Base-by-base conservation (phyloP, 2,888 invertebrate species). In the Bombylius major region DNA sequence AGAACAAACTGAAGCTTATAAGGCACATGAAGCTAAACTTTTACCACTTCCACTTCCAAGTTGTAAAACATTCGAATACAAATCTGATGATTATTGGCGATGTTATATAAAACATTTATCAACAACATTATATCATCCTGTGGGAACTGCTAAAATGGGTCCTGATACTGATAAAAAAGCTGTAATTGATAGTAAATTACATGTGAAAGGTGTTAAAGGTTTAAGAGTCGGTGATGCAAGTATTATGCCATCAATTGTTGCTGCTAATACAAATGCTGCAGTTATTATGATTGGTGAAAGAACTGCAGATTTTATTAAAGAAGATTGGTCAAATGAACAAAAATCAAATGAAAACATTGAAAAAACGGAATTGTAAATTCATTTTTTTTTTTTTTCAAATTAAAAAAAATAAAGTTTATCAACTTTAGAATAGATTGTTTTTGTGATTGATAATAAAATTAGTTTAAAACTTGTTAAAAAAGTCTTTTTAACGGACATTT, bases 271-370 rank as follows among this genome's bases (percentile, higher is more conserved):
- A 0, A 89, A 89, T 65, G 89, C 87, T 0, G 88, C 90, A 0
- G 81, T 81, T 1, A 82, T 89, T 49, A 90, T 90, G 90, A 84
- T 90, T 49, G 90, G 84, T 0, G 90, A 91, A 67, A 89, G 86
- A 65, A 88, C 83, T 1, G 78, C 88, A 0, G 89, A 90, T 65
- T 82, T 91, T 79, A 87, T 91, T 62, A 88, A 87, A 67, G 79
- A 84, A 67, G 84, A 87, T 11, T 42, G 39, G 39, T 42, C 11
- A 23, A 23, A 42, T 42, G 11, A 42, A 11, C 4, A 11, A 5
- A 4, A 11, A 42, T 4, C 5, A 42, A 4, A 42, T 42, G 11
- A 42, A 1, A 8, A 11, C 39, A 42, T 42, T 23, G 39, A 42
- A 7, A 42, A 42, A 42, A 4, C 11, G 5, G 12, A 42, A 42